These are phyloP conservation scores for Arion vulgaris DNA, from an alignment of 1,140 invertebrate species.

Conservation along the genomic window DNA sequence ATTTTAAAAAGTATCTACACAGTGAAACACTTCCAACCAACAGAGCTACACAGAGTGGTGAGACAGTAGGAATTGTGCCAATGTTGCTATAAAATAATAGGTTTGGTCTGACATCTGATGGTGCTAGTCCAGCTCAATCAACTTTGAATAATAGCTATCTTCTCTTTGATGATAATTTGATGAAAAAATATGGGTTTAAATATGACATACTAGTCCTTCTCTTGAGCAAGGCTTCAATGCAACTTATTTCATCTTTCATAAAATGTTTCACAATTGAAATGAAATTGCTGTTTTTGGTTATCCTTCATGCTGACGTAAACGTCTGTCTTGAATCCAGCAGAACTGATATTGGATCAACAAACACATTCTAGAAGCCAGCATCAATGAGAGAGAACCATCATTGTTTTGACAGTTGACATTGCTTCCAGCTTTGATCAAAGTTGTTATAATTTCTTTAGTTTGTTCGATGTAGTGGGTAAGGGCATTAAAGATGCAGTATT, in stretches of 20 bases:
- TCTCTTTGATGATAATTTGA: not conserved
- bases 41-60: not conserved
- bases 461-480: not conserved
- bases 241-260: not conserved
- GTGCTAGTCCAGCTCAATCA: not conserved
- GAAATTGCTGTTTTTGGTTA: constrained; percentile 1
- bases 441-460: not conserved
- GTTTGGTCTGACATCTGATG: not conserved
- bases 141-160: not conserved
- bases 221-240: not conserved
- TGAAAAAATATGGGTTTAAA: not conserved
- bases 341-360: not conserved
- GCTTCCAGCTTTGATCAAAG: not conserved
- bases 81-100: not conserved
- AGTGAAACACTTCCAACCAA: not conserved
- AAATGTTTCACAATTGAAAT: not conserved
- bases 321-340: not conserved
- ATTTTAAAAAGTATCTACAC: not conserved
- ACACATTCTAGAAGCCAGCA: not conserved
- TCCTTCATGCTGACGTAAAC: not conserved
- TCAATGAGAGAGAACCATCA: not conserved
- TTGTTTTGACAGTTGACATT: not conserved
- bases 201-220: not conserved
- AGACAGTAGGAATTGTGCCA: too few relatives aligned
- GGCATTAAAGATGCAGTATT: not conserved